Percentiles rank a stretch among this genome's conserved stretches.
phyloP scores from a whole-genome alignment of 37 sponge, comb jelly and placozoan species.

The Corticium candelabrum region DNA sequence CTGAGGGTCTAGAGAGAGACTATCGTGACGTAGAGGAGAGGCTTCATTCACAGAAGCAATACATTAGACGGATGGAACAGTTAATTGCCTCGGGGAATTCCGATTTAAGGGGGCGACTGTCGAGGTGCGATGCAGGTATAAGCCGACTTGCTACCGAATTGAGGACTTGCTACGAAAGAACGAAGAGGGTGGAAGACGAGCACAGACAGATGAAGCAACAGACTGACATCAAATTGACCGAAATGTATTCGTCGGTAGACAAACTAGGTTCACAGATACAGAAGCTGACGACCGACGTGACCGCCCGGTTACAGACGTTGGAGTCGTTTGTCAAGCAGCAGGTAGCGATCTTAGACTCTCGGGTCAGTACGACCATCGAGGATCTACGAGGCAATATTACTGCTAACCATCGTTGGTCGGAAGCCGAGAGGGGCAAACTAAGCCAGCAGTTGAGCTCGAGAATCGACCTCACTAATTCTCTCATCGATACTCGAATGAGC shows the following conservation, averaged over 20 bases:
- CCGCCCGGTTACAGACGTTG: neutral
- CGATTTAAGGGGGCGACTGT: too few relatives aligned
- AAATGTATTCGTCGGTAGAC: neutral
- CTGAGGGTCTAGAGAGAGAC: neutral
- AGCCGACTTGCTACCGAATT: neutral
- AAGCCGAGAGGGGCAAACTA: neutral
- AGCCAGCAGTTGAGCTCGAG: neutral
- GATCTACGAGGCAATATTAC: neutral
- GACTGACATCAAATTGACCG: neutral
- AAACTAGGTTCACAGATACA: neutral
- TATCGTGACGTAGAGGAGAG: neutral
- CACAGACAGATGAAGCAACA: too few relatives aligned
- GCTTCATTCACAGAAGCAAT: neutral
- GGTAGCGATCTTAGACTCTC: too few relatives aligned
- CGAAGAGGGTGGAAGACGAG: neutral
- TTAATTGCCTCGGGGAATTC: neutral
- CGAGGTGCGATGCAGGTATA: neutral
- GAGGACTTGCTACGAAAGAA: neutral
- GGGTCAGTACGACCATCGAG: neutral
- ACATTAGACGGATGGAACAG: neutral
- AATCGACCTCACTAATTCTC: neutral
- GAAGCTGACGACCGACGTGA: neutral
- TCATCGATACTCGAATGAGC: neutral
- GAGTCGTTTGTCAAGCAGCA: neutral
- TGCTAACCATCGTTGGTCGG: neutral